Base-by-base conservation (phyloP, 1,140 invertebrate species). In the Calliopsis andreniformis region DNA sequence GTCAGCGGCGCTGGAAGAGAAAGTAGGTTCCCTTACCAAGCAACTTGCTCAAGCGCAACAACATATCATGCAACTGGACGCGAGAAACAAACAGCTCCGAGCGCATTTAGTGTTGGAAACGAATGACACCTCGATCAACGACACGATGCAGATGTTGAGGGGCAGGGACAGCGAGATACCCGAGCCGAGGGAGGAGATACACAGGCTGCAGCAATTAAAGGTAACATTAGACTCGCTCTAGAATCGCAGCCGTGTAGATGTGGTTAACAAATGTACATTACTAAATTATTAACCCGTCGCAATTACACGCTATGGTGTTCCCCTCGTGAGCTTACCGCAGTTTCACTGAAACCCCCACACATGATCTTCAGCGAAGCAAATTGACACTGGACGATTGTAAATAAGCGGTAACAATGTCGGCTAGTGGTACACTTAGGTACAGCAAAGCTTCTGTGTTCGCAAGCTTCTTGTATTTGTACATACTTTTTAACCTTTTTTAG, bases 1-100 rank as follows among this genome's bases (percentile, higher is more conserved):
- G 89, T 96, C 96, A 16, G 96, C 97, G 0, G 94, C 96, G 25
- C 90, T 98, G 49, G 96, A 98, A 86, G 97, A 98, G 89, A 95
- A 97, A 87, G 93, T 98, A 28, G 94, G 95, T 62, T 91, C 93
- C 35, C 93, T 96, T 64, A 95, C 94, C n/a, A 94, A 95, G 80
- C 96, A 97, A 90, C 91, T 97, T 25, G 93, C 95, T 70, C 95
- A 97, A 80, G 96, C 96, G 47, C 96, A 96, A 87, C 95, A 96
- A 84, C 95, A 95, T 85, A 95, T 96, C 82, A 93, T 95, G 91
- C 95, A 97, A 87, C 88, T 97, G 51, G 96, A 97, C 90, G 93
- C 94, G 53, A 94, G 95, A 93, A 96, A 96, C 86, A 95, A 96
- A 87, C 95, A 96, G 90, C 92, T 96, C 47, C 93, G 95, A 55